Percentiles rank a stretch among this genome's conserved stretches.
Evolutionary conservation across 2,888 invertebrate species (phyloP).

Genomic region (Periphyllus acericola): DNA sequence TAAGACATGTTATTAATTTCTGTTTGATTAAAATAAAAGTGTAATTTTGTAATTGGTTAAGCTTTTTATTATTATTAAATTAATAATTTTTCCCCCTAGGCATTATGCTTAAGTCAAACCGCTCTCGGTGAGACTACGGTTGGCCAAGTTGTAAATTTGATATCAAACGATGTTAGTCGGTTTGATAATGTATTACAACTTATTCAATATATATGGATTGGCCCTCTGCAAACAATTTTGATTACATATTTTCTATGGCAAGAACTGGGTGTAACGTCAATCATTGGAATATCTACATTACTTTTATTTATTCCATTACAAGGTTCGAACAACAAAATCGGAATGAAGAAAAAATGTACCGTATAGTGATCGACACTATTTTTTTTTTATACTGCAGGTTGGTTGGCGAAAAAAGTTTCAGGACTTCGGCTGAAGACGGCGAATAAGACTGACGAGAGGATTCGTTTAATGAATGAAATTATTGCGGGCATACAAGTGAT

Average conservation of each 20-base stretch:
- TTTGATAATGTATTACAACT: slow-evolving; percentile 92
- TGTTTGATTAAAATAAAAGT: no score
- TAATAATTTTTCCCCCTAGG: no score
- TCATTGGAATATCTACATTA: slow-evolving; percentile 77
- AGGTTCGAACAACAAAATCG: not conserved
- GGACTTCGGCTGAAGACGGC: slow-evolving; percentile 82
- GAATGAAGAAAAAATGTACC: no score
- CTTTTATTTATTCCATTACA: not conserved
- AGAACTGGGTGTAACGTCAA: slow-evolving; percentile 76
- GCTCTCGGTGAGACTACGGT: slow-evolving; percentile 85
- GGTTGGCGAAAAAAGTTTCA: slow-evolving; percentile 81
- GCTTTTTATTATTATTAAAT: no score
- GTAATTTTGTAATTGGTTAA: no score
- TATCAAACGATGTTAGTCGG: slow-evolving; percentile 93
- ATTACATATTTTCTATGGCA: slow-evolving; percentile 76
- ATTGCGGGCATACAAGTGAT: slow-evolving; percentile 86
- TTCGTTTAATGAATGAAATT: slow-evolving; percentile 91
- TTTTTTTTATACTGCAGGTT: slow-evolving; percentile 69
- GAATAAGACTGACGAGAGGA: slow-evolving; percentile 87
- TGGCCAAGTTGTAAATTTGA: slow-evolving; percentile 75
- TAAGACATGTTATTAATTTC: no score
- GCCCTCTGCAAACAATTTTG: slow-evolving; percentile 82
- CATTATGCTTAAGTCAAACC: slow-evolving; percentile 76
- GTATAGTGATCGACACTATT: no score
- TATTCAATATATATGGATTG: slow-evolving; percentile 92